These are phyloP conservation scores for Schlechtendalia chinensis DNA, from an alignment of 1,140 invertebrate genomes.

Conservation along the genomic window DNA sequence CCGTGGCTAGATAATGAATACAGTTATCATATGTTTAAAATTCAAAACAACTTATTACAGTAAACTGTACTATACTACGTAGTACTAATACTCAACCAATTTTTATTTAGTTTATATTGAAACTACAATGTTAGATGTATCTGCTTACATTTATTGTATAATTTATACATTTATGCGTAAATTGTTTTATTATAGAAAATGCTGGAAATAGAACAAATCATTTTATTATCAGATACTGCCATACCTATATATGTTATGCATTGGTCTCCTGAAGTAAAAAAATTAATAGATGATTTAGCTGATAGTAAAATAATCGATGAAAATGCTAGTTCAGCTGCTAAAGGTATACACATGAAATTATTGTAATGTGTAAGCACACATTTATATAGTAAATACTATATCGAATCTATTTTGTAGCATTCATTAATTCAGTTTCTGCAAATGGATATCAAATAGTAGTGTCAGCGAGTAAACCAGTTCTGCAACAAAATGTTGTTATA, in stretches of 20 bases:
- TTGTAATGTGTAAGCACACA: too few species aligned
- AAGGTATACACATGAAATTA: slow-evolving; percentile 58
- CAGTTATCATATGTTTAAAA: too few species aligned
- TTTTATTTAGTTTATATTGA: too few species aligned
- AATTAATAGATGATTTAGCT: slow-evolving; percentile 74
- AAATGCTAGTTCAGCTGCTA: slow-evolving; percentile 66
- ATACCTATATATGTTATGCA: slow-evolving; percentile 88
- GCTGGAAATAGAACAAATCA: slow-evolving; percentile 75
- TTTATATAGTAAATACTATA: too few species aligned
- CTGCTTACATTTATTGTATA: too few species aligned
- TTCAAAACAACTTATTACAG: too few species aligned
- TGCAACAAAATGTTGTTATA: slow-evolving; percentile 76
- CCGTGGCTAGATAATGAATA: not conserved
- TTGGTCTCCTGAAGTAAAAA: slow-evolving; percentile 71
- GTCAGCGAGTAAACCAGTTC: slow-evolving; percentile 66
- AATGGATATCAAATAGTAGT: slow-evolving; percentile 89
- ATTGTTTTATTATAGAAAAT: slow-evolving; percentile 63
- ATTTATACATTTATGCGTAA: not conserved
- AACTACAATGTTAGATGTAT: too few species aligned
- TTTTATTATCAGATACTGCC: slow-evolving; percentile 75
- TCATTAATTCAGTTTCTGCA: slow-evolving; percentile 82
- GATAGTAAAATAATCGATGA: slow-evolving; percentile 60
- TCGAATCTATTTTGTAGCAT: slow-evolving; percentile 59
- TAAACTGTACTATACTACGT: too few species aligned
- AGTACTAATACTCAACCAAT: too few species aligned